Conservation (phyloP, 2,888 invertebrate genomes). For the Nomada fabriciana region DNA sequence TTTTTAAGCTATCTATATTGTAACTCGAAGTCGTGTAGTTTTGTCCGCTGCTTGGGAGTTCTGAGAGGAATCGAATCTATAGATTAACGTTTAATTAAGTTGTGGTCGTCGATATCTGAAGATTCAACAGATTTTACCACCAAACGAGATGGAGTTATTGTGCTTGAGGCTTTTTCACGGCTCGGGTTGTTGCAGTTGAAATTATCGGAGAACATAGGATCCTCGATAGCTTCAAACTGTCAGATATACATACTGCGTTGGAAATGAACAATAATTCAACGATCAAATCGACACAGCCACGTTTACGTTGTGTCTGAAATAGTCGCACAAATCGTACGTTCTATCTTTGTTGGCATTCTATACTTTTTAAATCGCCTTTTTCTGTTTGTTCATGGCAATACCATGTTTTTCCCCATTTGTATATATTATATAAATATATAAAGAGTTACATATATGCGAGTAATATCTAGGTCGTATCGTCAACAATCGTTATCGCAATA, state of each 20-base stretch:
- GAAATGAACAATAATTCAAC: constrained; percentile 26
- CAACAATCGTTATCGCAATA: constrained; percentile 44
- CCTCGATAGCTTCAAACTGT: background rate
- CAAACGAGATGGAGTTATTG: background rate
- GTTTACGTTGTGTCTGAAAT: constrained; percentile 29
- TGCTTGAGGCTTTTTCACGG: constrained; percentile 32
- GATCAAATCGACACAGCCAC: constrained; percentile 7
- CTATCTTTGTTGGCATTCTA: constrained; percentile 41
- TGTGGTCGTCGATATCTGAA: constrained; percentile 15
- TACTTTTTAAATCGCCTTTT: constrained; percentile 13
- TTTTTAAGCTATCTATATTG: constrained; percentile 87
- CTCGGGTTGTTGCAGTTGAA: background rate
- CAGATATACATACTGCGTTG: constrained; percentile 16
- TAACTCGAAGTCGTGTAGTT: constrained; percentile 23
- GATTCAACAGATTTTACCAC: constrained; percentile 8
- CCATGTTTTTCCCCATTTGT: constrained; percentile 33
- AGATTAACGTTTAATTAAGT: constrained; percentile 9
- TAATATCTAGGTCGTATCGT: constrained; percentile 61
- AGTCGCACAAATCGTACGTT: constrained; percentile 14
- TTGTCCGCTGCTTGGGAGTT: constrained; percentile 32
- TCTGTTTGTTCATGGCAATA: constrained; percentile 21
- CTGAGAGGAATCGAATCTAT: constrained; percentile 11
- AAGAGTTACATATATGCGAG: constrained; percentile 46
- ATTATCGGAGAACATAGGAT: background rate
- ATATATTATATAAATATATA: constrained; percentile 56